Evolutionary conservation across 2,888 invertebrate genomes (phyloP), one percentile per base, ranked within the genome.

Genomic region (Lasioglossum zephyrum): DNA sequence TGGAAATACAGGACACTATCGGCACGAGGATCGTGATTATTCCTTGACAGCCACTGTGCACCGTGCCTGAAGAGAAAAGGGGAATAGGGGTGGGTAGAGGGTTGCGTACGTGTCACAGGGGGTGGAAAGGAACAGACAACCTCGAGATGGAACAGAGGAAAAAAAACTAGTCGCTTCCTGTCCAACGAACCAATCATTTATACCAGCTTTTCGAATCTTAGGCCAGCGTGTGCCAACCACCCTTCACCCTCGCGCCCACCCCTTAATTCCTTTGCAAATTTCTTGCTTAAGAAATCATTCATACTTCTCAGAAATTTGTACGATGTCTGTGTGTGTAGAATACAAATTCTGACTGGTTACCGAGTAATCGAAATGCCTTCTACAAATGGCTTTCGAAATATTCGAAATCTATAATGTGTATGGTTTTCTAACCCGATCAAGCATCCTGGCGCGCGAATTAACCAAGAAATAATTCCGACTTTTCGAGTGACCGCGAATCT

Each of bases 1-100:
- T 91, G 87, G 91, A 87, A 91, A 91, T 89, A 86, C 91, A 82
- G 89, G 91, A 91, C 91, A 90, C 88, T 91, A 91, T 91, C 91
- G 85, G 80, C 84, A 75, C 86, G 79, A 86, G 86, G 80, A 91
- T 91, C 91, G 89, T 91, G 91, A 91, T 91, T 91, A 91, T 91
- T 91, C 90, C 89, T 82, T 91, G 91, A 91, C 91, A 91, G 91
- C 86, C 89, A 89, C 87, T 91, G 90, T 90, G 82, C 72, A 70
- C 72, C 73, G 63, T 13, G 60, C 13, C 69, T 36, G 74, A 49
- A 66, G 75, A 44, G 47, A 73, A 76, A 66, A 44, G 63, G 86
- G 39, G 39, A 44, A 57, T n/a, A 31, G 41, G 36, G 41, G 44
- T 44, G 63, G 47, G 44, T 16, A 63, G 44, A 47, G 47, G 44